Conservation (phyloP, 2,797 vertebrate genomes). For the Coilia nasus region DNA sequence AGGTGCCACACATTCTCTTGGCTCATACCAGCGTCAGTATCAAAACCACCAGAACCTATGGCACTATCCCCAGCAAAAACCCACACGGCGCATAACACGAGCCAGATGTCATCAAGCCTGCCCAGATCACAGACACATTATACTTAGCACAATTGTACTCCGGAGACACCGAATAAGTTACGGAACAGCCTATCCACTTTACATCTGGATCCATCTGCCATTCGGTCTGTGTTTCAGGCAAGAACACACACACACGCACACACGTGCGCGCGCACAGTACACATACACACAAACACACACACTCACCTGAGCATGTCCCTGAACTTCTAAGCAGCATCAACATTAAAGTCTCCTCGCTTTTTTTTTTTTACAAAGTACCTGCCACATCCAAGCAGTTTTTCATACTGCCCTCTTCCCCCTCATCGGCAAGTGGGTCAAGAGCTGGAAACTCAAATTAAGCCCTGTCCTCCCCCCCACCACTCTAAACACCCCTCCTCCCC, state of each 20-base stretch:
- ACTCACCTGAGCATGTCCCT: slow-evolving; percentile 6
- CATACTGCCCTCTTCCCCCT: slow-evolving; percentile 64
- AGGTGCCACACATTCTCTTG: slow-evolving; percentile 52
- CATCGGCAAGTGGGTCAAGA: slow-evolving; percentile 78
- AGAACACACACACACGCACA: background rate
- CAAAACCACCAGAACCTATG: background rate
- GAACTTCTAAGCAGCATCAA: background rate
- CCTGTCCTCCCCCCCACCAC: slow-evolving; percentile 54
- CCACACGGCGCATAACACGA: slow-evolving; percentile 13
- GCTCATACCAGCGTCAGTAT: slow-evolving; percentile 26
- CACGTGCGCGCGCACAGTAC: background rate
- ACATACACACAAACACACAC: background rate
- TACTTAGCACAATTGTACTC: slow-evolving; percentile 1
- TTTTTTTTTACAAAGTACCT: background rate
- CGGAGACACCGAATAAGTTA: background rate
- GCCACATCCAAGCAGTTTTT: background rate
- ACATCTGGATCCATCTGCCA: slow-evolving; percentile 9
- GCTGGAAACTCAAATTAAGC: slow-evolving; percentile 73
- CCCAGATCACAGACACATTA: background rate
- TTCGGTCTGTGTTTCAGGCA: background rate
- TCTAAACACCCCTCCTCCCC: background rate
- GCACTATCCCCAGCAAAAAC: background rate
- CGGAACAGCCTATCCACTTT: slow-evolving; percentile 9
- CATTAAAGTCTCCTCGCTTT: background rate
- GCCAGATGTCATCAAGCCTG: slow-evolving; percentile 13